phyloP scores from a whole-genome alignment of 2,888 invertebrate genomes.

The Zhuqinia jingwanae region DNA sequence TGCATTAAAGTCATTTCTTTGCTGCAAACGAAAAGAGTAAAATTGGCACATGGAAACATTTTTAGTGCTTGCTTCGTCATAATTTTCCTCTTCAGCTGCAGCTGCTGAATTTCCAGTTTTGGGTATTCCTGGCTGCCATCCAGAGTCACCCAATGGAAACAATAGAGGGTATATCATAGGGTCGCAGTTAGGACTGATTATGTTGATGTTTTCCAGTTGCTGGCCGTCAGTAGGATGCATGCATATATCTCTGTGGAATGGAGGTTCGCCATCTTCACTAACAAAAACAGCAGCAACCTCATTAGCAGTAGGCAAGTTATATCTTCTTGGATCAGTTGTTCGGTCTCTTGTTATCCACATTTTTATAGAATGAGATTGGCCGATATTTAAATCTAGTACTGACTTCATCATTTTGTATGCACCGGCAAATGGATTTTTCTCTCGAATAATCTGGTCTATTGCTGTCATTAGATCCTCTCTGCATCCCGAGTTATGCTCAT shows the following conservation, averaged over 20 bases:
- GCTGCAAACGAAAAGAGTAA: slow-evolving; percentile 69
- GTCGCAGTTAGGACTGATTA: slow-evolving; percentile 75
- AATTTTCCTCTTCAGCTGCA: background rate
- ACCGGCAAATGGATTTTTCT: slow-evolving; percentile 70
- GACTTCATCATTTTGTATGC: slow-evolving; percentile 76
- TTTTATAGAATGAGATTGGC: background rate
- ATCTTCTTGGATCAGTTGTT: slow-evolving; percentile 58
- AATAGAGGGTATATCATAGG: slow-evolving; percentile 78
- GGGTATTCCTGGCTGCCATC: slow-evolving; percentile 60
- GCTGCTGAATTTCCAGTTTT: slow-evolving; percentile 32
- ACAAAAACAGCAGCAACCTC: slow-evolving; percentile 76
- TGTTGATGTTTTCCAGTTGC: slow-evolving; percentile 34
- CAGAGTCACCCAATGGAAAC: slow-evolving; percentile 76
- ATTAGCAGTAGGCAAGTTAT: slow-evolving; percentile 73
- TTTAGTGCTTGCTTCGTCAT: background rate
- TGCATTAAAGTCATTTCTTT: slow-evolving; percentile 78
- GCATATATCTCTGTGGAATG: slow-evolving; percentile 73
- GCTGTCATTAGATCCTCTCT: slow-evolving; percentile 39
- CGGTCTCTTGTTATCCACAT: slow-evolving; percentile 38
- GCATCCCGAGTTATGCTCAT: slow-evolving; percentile 57
- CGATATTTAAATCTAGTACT: slow-evolving; percentile 19
- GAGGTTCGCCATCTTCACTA: slow-evolving; percentile 74
- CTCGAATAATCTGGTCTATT: slow-evolving; percentile 46
- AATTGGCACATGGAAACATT: slow-evolving; percentile 66
- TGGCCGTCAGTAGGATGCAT: slow-evolving; percentile 41